Conservation (phyloP, 2,797 vertebrate species). For the Hydrocynus forskahlii region DNA sequence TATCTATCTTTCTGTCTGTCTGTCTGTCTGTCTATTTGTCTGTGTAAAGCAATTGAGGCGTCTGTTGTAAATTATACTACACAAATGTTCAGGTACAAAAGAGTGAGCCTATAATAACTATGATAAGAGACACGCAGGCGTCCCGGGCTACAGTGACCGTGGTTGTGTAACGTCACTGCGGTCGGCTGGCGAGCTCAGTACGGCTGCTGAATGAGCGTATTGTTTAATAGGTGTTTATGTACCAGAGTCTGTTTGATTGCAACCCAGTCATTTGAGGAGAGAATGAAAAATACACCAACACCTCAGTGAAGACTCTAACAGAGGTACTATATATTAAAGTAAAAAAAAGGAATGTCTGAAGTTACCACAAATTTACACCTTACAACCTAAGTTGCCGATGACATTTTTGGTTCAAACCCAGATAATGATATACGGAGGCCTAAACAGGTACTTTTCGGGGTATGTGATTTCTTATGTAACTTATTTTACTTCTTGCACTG, state of each 20-base stretch:
- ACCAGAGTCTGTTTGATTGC: background rate
- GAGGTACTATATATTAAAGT: background rate
- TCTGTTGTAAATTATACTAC: background rate
- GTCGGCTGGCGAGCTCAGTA: background rate
- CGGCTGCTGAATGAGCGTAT: background rate
- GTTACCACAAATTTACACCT: background rate
- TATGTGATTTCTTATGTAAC: background rate
- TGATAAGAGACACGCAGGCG: background rate
- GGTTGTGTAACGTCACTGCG: background rate
- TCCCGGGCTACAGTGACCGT: background rate
- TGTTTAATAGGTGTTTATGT: constrained; percentile 6
- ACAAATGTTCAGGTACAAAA: background rate
- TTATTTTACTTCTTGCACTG: background rate
- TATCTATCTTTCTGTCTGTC: too few species aligned
- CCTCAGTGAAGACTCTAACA: background rate
- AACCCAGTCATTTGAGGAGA: background rate
- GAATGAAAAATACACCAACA: background rate
- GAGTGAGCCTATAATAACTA: background rate
- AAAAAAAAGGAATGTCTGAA: too few species aligned
- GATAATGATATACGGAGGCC: background rate
- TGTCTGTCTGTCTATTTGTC: too few species aligned
- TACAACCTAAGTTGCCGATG: background rate
- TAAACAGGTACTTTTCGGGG: background rate
- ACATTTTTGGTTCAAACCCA: background rate
- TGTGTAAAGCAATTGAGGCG: background rate